Evolutionary conservation across 2,888 invertebrate species (phyloP), one percentile per base, ranked within the genome.

Genomic region (Cacoxenus indagator): DNA sequence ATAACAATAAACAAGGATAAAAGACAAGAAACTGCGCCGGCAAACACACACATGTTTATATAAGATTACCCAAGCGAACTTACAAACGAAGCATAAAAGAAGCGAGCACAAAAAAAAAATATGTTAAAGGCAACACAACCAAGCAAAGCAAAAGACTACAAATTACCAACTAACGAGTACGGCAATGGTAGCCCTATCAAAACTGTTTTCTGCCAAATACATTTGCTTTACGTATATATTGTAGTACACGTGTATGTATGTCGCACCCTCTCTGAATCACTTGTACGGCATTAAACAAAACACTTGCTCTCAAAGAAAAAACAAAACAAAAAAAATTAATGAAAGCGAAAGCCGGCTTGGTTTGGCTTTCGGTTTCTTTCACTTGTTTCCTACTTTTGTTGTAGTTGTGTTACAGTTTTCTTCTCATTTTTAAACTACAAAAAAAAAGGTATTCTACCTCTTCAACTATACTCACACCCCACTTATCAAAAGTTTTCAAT

Each of bases 1-100:
- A 31, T 11, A 37, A 5, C 8, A 74, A 74, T 70, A 48, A 71
- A 61, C 64, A 37, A 37, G 37, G 37, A 37, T 37, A 37, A 37
- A 14, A 37, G n/a, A 73, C 55, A 24, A 65, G 67, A 73, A 71
- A n/a, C 24, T 61, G 29, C 37, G 37, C 37, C 9, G 14, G 14
- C 14, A 37, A 8, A 37, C 37, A 37, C 37, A 11, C 37, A 37
- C 37, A 37, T 14, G 14, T 14, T 4, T 37, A 37, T 37, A 11
- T 37, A 37, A 37, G 14, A 8, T 37, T 14, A 37, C 9, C 8
- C 8, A 37, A 37, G 37, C 14, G 14, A 14, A 37, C 37, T 14
- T 37, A 37, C 14, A 37, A 37, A 37, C 37, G 14, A 37, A 14
- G 1, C 37, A 37, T 37, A 37, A 8, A 37, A 37, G n/a, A 37